Evolutionary conservation across 2,113 vertebrate genomes (phyloP).

Genomic region (Mola mola): DNA sequence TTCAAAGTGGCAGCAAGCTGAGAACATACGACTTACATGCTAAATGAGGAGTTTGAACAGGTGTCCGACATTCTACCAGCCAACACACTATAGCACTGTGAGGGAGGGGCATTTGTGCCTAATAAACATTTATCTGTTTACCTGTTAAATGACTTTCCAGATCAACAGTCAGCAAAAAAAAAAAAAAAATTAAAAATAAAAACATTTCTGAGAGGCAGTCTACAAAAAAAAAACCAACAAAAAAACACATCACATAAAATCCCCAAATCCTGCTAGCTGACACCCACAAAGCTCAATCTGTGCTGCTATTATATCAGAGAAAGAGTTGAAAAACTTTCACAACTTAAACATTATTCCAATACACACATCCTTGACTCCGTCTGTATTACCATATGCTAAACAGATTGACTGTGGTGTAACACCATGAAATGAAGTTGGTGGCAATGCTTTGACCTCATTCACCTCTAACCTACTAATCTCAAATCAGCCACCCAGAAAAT

Average conservation of each 20-base stretch:
- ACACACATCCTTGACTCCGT: background rate
- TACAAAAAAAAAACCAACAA: background rate
- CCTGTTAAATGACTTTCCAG: constrained; percentile 52
- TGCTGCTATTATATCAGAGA: background rate
- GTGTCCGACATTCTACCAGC: constrained; percentile 11
- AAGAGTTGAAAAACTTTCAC: background rate
- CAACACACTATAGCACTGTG: too few species aligned
- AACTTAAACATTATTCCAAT: background rate
- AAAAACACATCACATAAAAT: background rate
- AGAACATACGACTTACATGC: constrained; percentile 7
- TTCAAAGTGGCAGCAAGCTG: background rate
- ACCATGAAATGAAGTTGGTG: constrained; percentile 17
- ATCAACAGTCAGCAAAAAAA: constrained; percentile 56
- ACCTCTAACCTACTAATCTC: constrained; percentile 37
- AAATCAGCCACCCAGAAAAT: constrained; percentile 47
- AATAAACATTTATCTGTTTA: constrained; percentile 62
- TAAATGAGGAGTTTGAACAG: constrained; percentile 11
- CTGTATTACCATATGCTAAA: constrained; percentile 9
- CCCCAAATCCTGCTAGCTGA: constrained; percentile 5
- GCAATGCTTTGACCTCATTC: constrained; percentile 8
- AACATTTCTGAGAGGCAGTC: constrained; percentile 3
- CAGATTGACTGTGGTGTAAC: constrained; percentile 24
- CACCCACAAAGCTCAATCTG: background rate
- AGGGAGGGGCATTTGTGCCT: constrained; percentile 32
- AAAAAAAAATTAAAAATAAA: constrained; percentile 47